Evolutionary conservation across 2,888 invertebrate species (phyloP).

Genomic region (Amitus sp.): DNA sequence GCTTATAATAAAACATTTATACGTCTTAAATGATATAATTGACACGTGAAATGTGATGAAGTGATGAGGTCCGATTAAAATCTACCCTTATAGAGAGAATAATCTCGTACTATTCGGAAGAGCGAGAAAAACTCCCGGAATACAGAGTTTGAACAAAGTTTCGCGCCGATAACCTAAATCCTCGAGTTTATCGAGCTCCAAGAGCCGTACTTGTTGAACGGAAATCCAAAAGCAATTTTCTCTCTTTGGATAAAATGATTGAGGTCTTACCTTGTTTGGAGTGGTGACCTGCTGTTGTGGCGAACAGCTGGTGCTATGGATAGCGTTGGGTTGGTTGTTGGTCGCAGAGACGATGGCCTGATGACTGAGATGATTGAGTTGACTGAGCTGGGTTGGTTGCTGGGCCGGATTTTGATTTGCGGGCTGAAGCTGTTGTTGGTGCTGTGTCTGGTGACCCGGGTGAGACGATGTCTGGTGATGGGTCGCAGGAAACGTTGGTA

Average conservation of each 20-base stretch:
- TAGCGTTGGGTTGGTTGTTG: slow-evolving; percentile 54
- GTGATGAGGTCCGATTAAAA: neutral
- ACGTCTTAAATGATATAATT: neutral
- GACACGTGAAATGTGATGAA: neutral
- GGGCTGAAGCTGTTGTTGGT: slow-evolving; percentile 55
- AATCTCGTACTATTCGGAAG: too few relatives aligned
- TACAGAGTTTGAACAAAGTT: neutral
- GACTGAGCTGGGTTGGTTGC: slow-evolving; percentile 50
- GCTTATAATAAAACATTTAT: slow-evolving; percentile 7
- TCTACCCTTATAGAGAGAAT: too few relatives aligned
- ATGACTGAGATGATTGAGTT: slow-evolving; percentile 62
- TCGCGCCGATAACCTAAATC: neutral
- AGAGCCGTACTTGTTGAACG: too few relatives aligned
- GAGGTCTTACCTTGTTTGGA: slow-evolving; percentile 59
- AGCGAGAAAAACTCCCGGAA: too few relatives aligned
- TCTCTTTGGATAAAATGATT: too few relatives aligned
- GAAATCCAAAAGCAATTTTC: neutral
- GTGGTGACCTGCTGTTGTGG: slow-evolving; percentile 63
- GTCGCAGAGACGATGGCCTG: slow-evolving; percentile 57
- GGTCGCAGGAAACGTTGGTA: slow-evolving; percentile 64
- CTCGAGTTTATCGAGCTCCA: too few relatives aligned
- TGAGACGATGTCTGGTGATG: slow-evolving; percentile 58
- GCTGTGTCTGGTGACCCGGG: slow-evolving; percentile 49
- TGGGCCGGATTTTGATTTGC: slow-evolving; percentile 53
- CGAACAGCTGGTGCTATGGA: slow-evolving; percentile 63